These are phyloP conservation scores for Peribatodes rhomboidaria DNA, from an alignment of 2,888 invertebrate genomes.

Conservation along the genomic window DNA sequence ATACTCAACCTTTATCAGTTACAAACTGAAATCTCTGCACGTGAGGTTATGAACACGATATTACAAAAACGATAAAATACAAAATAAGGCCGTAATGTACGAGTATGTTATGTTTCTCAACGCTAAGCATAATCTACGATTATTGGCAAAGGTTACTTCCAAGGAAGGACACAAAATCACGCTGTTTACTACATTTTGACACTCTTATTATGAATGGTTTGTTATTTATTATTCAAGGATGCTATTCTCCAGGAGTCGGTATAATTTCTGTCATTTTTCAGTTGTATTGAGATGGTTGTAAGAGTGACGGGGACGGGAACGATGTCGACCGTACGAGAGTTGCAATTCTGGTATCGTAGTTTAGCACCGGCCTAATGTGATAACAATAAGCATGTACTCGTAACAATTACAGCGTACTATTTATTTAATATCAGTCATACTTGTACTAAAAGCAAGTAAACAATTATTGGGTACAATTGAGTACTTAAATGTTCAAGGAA, in stretches of 20 bases:
- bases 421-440: constrained; percentile 16
- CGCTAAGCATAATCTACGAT: constrained; percentile 15
- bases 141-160: constrained; percentile 36
- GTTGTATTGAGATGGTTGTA: neutral
- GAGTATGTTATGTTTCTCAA: constrained; percentile 5
- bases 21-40: no score
- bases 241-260: neutral
- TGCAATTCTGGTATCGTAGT: neutral
- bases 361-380: constrained; percentile 26
- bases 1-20: no score
- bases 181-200: constrained; percentile 45
- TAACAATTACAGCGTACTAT: constrained; percentile 12
- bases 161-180: constrained; percentile 36
- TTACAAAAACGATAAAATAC: neutral
- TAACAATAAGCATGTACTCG: constrained; percentile 18
- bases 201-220: constrained; percentile 35
- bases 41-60: neutral
- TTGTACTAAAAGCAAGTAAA: neutral
- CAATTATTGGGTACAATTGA: constrained; percentile 2
- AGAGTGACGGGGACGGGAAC: neutral
- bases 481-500: neutral
- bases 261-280: neutral
- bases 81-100: neutral
- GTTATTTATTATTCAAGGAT: constrained; percentile 5
- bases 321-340: neutral